Evolutionary conservation across 2,113 vertebrate species (phyloP), one percentile per base, ranked within the genome.

Genomic region (Coracopsis vasa): DNA sequence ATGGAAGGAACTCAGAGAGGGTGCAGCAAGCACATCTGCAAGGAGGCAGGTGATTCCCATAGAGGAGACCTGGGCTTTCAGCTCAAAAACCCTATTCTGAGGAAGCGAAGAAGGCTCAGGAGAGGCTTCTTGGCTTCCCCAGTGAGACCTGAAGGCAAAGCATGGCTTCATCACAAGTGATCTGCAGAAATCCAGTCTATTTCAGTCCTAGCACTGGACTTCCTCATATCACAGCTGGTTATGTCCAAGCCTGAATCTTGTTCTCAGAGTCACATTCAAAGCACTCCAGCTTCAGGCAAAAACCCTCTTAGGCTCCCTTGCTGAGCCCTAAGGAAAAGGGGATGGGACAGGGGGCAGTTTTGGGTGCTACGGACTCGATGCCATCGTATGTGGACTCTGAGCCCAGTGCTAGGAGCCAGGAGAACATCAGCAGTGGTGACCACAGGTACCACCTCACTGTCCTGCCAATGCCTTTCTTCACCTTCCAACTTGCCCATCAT

Each of bases 401-500:
- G 33, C 19, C n/a, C 1, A 0, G 29, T 2, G 3, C 37, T 35
- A 44, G 41, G 58, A 75, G 37, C 18, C 45, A 33, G 72, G 19
- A 17, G 27, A 62, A 6, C 42, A 69, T 47, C 62, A 48, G 29
- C 69, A 41, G 28, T 0, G 7, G 35, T 83, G 67, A 41, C 13
- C 37, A 17, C 1, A 31, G 42, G 13, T 17, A 44, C 5, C 0
- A 1, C 42, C 5, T 64, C 0, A 0, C 10, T 29, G 21, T 20
- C 9, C 48, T 44, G 27, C 48, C 1, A 0, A 18, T 1, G 2
- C 51, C 47, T 44, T 60, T 37, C 72, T 64, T 44, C 71, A 33
- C 12, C 1, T 0, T 1, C 1, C 1, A 3, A 8, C 5, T 7
- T 70, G 54, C 69, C 45, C 21, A 5, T 3, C 2, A 1, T 27